These are phyloP conservation scores for Crypturellus undulatus DNA, from an alignment of 2,113 vertebrate genomes.

Conservation along the genomic window DNA sequence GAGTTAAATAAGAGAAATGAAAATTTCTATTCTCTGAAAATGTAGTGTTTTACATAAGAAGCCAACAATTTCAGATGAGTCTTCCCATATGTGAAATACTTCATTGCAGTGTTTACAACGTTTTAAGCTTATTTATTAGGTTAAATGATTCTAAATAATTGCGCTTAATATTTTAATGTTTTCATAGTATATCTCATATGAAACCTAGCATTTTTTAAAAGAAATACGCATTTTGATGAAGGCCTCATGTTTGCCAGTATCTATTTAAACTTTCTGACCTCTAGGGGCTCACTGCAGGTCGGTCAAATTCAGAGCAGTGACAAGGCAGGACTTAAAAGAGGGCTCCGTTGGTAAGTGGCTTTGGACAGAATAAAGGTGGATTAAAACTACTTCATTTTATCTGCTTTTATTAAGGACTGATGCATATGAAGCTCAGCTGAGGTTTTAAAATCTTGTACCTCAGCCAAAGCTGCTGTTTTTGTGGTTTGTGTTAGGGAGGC, in stretches of 20 bases:
- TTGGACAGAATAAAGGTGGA: not conserved
- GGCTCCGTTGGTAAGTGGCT: not conserved
- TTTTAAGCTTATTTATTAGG: not conserved
- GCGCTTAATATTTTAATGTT: not conserved
- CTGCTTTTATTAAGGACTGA: not conserved
- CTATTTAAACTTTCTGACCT: not conserved
- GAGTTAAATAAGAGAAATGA: not conserved
- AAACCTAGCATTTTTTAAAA: not conserved
- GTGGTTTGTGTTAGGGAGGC: not conserved
- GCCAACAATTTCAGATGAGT: not conserved
- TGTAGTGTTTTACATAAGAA: not conserved
- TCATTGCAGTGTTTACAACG: not conserved
- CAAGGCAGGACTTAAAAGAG: not conserved
- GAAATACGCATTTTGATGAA: not conserved
- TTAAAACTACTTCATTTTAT: not conserved
- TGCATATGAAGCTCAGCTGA: not conserved
- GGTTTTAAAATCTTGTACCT: not conserved
- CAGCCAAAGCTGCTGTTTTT: not conserved
- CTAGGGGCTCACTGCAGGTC: not conserved
- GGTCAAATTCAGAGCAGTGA: not conserved
- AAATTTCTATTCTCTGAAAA: not conserved
- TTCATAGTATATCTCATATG: not conserved
- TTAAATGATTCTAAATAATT: not conserved
- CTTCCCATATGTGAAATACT: not conserved
- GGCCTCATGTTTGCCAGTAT: not conserved